Conservation (phyloP, 2,797 vertebrate species). For the Neosalanx taihuensis region DNA sequence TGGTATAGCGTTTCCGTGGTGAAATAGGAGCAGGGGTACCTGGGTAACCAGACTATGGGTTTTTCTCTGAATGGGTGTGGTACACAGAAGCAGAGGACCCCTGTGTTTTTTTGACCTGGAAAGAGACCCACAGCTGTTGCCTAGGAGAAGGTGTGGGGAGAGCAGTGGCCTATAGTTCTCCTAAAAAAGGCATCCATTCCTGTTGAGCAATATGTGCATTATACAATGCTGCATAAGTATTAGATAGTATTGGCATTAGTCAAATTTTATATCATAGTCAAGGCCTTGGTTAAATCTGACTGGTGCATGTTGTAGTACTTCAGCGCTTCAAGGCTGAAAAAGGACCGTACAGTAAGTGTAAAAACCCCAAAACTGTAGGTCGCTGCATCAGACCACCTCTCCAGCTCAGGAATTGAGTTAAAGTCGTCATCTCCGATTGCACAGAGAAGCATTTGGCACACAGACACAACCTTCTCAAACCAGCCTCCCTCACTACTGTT, state of each 20-base stretch:
- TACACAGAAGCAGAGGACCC: conserved; percentile 59
- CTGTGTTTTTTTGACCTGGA: conserved; percentile 65
- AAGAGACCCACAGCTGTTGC: conserved; percentile 65
- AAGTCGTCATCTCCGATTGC: conserved; percentile 40
- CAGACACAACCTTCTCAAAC: conserved; percentile 39
- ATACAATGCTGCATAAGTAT: no score
- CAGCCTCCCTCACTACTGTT: background rate
- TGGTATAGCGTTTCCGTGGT: background rate
- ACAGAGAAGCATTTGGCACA: conserved; percentile 33
- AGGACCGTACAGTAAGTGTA: no score
- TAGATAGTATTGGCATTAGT: no score
- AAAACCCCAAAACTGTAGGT: background rate
- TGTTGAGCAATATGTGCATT: no score
- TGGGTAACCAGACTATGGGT: conserved; percentile 63
- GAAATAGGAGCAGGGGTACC: conserved; percentile 59
- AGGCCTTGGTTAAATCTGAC: no score
- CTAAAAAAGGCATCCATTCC: no score
- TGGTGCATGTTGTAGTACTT: no score
- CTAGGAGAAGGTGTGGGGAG: conserved; percentile 48
- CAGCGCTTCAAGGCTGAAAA: no score
- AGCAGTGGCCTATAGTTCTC: background rate
- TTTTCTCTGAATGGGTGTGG: conserved; percentile 66
- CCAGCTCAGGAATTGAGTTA: conserved; percentile 20
- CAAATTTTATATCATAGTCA: no score
- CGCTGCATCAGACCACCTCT: conserved; percentile 11